Evolutionary conservation across 2,113 vertebrate species (phyloP).

Genomic region (Saccopteryx leptura): DNA sequence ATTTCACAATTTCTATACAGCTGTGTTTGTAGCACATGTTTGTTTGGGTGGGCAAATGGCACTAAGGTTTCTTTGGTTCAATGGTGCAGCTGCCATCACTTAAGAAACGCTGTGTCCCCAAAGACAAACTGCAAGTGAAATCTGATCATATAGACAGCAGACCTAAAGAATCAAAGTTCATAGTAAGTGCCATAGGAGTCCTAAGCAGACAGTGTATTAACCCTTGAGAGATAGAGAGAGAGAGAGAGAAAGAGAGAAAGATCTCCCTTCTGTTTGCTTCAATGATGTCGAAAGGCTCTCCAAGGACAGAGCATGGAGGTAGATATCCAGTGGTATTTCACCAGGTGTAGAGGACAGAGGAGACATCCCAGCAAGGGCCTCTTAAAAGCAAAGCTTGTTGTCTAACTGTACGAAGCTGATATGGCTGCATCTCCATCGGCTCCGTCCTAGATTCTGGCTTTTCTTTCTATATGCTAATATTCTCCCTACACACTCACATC

Average conservation of each 20-base stretch:
- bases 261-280: not conserved
- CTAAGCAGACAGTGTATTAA: not conserved
- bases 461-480: not conserved
- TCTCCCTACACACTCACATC: not conserved
- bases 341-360: not conserved
- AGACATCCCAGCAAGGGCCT: not conserved
- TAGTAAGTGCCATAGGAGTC: not conserved
- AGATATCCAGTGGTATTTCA: not conserved
- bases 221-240: not conserved
- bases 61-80: not conserved
- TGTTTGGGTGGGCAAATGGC: not conserved
- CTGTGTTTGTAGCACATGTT: conserved; percentile 70
- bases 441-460: not conserved
- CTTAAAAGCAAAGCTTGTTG: not conserved
- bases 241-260: not conserved
- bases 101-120: not conserved
- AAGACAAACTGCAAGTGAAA: not conserved
- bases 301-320: not conserved
- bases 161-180: not conserved
- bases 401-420: not conserved
- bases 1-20: conserved; percentile 68
- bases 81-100: not conserved
- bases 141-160: not conserved
- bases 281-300: not conserved
- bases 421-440: not conserved